A percentile compares a stretch with the other conserved stretches of the same genome.
Evolutionary conservation across 2,797 vertebrate species (phyloP).

Genomic region (Ambastaia sidthimunki): DNA sequence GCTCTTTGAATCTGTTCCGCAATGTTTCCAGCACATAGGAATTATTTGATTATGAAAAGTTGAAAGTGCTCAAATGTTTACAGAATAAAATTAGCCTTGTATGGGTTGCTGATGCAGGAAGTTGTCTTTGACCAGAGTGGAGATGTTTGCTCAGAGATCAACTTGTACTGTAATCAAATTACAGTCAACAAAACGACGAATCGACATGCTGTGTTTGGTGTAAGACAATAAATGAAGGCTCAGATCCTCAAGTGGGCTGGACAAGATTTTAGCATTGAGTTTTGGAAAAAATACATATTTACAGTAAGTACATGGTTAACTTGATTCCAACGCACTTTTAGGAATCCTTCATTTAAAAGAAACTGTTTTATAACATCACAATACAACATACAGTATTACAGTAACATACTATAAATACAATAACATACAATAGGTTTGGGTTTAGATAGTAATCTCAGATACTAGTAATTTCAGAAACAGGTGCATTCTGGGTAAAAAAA

Average conservation of each 20-base stretch:
- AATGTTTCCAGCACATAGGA: slow-evolving; percentile 43
- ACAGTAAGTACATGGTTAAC: not conserved
- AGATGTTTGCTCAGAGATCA: slow-evolving; percentile 37
- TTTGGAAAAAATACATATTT: not conserved
- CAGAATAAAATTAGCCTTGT: slow-evolving; percentile 51
- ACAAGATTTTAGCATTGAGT: not conserved
- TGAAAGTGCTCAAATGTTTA: slow-evolving; percentile 57
- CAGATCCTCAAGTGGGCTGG: not conserved
- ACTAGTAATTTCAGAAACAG: not conserved
- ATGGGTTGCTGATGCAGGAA: slow-evolving; percentile 45
- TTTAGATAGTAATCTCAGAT: not conserved
- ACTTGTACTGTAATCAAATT: slow-evolving; percentile 36
- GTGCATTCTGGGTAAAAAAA: slow-evolving; percentile 14
- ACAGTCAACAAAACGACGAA: slow-evolving; percentile 15
- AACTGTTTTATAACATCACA: not conserved
- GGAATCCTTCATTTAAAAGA: not conserved
- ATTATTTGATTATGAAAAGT: slow-evolving; percentile 60
- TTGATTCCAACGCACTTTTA: too few relatives aligned
- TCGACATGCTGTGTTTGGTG: not conserved
- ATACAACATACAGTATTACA: not conserved
- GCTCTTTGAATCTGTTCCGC: slow-evolving; percentile 52
- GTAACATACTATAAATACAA: too few relatives aligned
- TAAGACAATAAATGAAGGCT: slow-evolving; percentile 6
- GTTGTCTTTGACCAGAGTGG: slow-evolving; percentile 53
- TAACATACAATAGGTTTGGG: not conserved